Evolutionary conservation across 2,113 vertebrate species (phyloP).

Genomic region (Limanda limanda): DNA sequence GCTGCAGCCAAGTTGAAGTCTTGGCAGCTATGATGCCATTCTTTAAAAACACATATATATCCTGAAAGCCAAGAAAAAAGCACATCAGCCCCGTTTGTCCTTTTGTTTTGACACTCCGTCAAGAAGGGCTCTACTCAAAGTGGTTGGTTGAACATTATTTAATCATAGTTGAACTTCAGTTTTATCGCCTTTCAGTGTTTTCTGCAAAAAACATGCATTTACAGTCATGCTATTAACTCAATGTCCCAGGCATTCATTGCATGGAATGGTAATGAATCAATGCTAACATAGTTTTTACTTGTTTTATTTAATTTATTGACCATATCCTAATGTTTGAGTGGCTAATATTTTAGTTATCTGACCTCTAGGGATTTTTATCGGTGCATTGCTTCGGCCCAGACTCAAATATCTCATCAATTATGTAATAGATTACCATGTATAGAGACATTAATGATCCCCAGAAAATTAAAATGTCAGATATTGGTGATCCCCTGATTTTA

Average conservation of each 20-base stretch:
- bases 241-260: too few species aligned
- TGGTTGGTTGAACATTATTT: constrained; percentile 1
- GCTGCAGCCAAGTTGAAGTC: constrained; percentile 26
- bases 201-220: background rate
- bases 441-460: too few species aligned
- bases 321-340: background rate
- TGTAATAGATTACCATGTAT: too few species aligned
- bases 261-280: background rate
- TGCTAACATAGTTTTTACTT: too few species aligned
- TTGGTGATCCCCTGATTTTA: background rate
- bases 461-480: too few species aligned
- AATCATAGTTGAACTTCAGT: background rate
- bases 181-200: background rate
- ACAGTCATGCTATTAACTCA: background rate
- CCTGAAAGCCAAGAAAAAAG: constrained; percentile 29
- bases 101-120: constrained; percentile 22
- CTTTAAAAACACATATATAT: background rate
- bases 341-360: too few species aligned
- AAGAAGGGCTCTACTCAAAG: constrained; percentile 6
- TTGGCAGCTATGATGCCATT: constrained; percentile 29
- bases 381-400: too few species aligned
- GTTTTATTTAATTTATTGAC: background rate
- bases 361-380: background rate
- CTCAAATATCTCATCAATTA: too few species aligned
- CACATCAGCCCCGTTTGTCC: constrained; percentile 9